Evolutionary conservation across 1,140 invertebrate species (phyloP).

Genomic region (Drosophila serrata): DNA sequence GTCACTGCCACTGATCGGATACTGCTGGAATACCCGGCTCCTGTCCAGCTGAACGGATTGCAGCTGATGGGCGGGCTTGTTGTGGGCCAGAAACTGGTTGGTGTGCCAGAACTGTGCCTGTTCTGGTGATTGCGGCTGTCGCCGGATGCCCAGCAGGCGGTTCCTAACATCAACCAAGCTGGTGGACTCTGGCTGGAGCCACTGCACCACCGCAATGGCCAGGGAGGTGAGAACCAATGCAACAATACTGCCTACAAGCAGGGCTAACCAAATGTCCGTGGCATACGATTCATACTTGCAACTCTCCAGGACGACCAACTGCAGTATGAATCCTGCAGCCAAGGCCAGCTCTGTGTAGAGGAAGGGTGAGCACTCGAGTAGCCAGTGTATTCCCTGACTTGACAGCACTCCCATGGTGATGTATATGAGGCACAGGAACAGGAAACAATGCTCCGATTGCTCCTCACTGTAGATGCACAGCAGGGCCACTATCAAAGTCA

Average conservation of each 20-base stretch:
- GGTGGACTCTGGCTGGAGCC: constrained; percentile 61
- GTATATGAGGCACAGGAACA: constrained; percentile 77
- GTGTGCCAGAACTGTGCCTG: constrained; percentile 76
- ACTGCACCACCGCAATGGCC: constrained; percentile 52
- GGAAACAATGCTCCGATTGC: constrained; percentile 65
- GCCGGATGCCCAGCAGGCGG: constrained; percentile 69
- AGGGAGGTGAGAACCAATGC: constrained; percentile 50
- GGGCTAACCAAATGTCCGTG: constrained; percentile 49
- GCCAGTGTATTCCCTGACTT: constrained; percentile 68
- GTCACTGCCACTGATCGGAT: constrained; percentile 58
- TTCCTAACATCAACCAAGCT: constrained; percentile 77
- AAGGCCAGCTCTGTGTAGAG: constrained; percentile 72
- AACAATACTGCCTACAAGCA: constrained; percentile 54
- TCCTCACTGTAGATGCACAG: constrained; percentile 74
- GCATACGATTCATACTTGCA: constrained; percentile 67
- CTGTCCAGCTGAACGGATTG: constrained; percentile 61
- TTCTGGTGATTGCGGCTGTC: constrained; percentile 36
- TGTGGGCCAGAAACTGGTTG: constrained; percentile 76
- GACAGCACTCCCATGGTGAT: constrained; percentile 68
- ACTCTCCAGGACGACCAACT: constrained; percentile 56
- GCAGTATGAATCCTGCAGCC: constrained; percentile 51
- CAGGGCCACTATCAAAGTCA: constrained; percentile 67
- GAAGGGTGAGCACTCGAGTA: constrained; percentile 74
- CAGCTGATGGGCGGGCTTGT: constrained; percentile 69
- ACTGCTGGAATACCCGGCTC: constrained; percentile 75